A percentile compares a stretch with the other conserved stretches of the same genome.
phyloP scores from a whole-genome alignment of 2,888 invertebrate species.

The Drosophila paracracens region DNA sequence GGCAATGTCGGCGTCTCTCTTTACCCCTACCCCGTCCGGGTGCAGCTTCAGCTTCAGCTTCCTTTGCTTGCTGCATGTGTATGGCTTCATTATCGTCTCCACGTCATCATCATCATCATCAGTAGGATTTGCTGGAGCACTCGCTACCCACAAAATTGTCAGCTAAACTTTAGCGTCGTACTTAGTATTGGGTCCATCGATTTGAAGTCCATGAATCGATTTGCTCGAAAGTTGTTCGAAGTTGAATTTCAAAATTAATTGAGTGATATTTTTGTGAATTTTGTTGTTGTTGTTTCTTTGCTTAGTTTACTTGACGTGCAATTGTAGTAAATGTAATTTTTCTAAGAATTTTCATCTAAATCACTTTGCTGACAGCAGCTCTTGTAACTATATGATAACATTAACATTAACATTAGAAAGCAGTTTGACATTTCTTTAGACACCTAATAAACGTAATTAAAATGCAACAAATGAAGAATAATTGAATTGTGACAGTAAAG shows the following conservation, averaged over 20 bases:
- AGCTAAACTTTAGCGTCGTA: slow-evolving; percentile 9
- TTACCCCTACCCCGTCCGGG: background rate
- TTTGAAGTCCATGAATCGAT: slow-evolving; percentile 1
- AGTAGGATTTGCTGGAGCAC: slow-evolving; percentile 6
- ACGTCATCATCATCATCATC: slow-evolving; percentile 39
- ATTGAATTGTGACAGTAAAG: slow-evolving; percentile 3
- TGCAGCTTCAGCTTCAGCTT: slow-evolving; percentile 9
- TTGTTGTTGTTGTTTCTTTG: background rate
- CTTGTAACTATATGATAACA: no score
- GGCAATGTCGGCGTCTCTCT: slow-evolving; percentile 24
- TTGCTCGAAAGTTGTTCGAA: background rate
- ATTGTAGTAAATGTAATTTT: no score
- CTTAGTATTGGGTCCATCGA: background rate
- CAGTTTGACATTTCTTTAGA: background rate
- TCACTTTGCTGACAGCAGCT: no score
- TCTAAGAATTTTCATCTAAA: no score
- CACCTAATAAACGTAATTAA: background rate
- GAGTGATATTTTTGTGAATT: background rate
- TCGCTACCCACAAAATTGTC: slow-evolving; percentile 60
- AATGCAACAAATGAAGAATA: slow-evolving; percentile 3
- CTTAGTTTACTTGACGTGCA: background rate
- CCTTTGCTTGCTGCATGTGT: slow-evolving; percentile 50
- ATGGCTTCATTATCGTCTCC: slow-evolving; percentile 73
- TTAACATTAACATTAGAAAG: background rate
- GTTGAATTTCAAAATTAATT: background rate